Conservation (phyloP, 2,888 invertebrate species). For the Oscheius sp. region DNA sequence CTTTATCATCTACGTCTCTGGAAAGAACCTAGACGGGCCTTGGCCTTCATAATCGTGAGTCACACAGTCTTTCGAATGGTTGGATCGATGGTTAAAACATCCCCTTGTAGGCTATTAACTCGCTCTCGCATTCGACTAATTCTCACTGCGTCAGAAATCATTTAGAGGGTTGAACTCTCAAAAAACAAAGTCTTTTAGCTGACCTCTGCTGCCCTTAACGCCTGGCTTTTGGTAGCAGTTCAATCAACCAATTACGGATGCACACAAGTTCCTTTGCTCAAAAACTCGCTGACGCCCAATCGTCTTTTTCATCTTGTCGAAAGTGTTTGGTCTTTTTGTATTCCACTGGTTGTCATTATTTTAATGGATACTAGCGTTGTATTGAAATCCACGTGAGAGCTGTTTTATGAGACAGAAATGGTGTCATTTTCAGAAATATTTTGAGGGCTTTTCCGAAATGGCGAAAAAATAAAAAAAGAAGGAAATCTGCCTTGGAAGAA, state of each 20-base stretch:
- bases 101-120: slow-evolving; percentile 13
- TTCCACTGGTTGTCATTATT: slow-evolving; percentile 39
- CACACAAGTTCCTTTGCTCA: slow-evolving; percentile 34
- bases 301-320: slow-evolving; percentile 43
- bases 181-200: slow-evolving; percentile 11
- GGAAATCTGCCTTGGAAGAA: slow-evolving; percentile 38
- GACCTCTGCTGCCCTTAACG: slow-evolving; percentile 36
- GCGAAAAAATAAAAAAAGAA: slow-evolving; percentile 7
- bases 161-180: neutral
- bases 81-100: too few species aligned
- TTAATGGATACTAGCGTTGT: slow-evolving; percentile 41
- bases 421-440: neutral
- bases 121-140: slow-evolving; percentile 11
- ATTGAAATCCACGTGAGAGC: slow-evolving; percentile 36
- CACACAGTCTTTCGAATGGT: too few species aligned
- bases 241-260: slow-evolving; percentile 32
- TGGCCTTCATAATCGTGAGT: slow-evolving; percentile 45
- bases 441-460: slow-evolving; percentile 24
- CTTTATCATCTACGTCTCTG: slow-evolving; percentile 45
- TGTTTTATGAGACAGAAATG: neutral
- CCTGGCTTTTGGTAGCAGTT: slow-evolving; percentile 38
- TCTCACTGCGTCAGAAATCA: slow-evolving; percentile 11
- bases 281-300: slow-evolving; percentile 30
- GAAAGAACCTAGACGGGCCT: slow-evolving; percentile 42
- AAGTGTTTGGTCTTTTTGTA: slow-evolving; percentile 41